These are phyloP conservation scores for Drosophila pandora DNA, from an alignment of 1,140 invertebrate species.

Conservation along the genomic window DNA sequence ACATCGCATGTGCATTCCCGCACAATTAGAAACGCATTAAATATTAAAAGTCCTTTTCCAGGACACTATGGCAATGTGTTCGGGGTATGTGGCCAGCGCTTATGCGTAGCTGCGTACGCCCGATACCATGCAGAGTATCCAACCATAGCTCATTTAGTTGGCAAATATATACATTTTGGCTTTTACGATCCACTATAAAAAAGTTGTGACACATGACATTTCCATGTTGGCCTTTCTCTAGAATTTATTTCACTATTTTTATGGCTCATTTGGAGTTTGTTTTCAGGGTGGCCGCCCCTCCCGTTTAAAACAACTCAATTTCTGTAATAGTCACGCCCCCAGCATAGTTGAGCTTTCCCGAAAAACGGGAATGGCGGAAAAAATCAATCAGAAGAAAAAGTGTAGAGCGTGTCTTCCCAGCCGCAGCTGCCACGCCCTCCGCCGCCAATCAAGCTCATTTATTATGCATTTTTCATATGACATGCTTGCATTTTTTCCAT, in stretches of 20 bases:
- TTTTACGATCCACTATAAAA: slow-evolving; percentile 35
- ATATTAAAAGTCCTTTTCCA: slow-evolving; percentile 57
- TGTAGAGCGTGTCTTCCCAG: slow-evolving; percentile 56
- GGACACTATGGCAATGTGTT: slow-evolving; percentile 29
- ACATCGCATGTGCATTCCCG: slow-evolving; percentile 37
- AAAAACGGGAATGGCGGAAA: slow-evolving; percentile 4
- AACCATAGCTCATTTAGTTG: slow-evolving; percentile 4
- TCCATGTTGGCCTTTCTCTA: neutral
- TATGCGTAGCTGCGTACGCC: slow-evolving; percentile 18
- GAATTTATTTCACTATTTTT: slow-evolving; percentile 27
- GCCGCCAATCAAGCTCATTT: slow-evolving; percentile 72
- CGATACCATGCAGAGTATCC: slow-evolving; percentile 14
- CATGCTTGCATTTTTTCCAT: slow-evolving; percentile 44
- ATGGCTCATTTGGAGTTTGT: slow-evolving; percentile 30
- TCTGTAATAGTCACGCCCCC: slow-evolving; percentile 20
- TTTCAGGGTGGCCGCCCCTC: slow-evolving; percentile 25
- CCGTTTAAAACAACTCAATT: slow-evolving; percentile 39
- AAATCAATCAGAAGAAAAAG: slow-evolving; percentile 35
- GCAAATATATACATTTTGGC: slow-evolving; percentile 4
- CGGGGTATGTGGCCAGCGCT: neutral
- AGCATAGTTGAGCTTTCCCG: slow-evolving; percentile 19
- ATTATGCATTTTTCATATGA: slow-evolving; percentile 82
- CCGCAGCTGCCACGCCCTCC: slow-evolving; percentile 23
- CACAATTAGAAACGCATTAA: slow-evolving; percentile 76
- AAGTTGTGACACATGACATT: slow-evolving; percentile 15